A percentile compares a stretch with the other conserved stretches of the same genome.
Conservation (phyloP, 2,797 vertebrate genomes). For the Glossophaga mutica region DNA sequence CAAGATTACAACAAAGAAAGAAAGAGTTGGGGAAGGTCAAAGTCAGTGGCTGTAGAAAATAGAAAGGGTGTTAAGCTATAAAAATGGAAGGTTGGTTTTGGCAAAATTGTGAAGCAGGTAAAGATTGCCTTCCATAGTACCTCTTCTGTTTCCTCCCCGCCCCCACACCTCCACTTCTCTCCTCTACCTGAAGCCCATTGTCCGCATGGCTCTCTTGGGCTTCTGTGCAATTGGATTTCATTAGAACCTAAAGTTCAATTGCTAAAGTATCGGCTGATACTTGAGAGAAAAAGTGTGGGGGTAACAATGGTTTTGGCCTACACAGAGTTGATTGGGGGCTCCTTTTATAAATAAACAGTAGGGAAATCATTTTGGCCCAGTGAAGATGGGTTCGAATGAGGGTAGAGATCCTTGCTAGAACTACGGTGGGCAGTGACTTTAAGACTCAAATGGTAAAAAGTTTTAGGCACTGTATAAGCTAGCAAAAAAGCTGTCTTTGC, state of each 20-base stretch:
- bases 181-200: background rate
- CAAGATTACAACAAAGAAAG: conserved; percentile 32
- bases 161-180: background rate
- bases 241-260: background rate
- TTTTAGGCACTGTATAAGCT: background rate
- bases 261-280: background rate
- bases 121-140: background rate
- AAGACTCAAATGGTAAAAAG: background rate
- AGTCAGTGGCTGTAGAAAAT: background rate
- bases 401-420: background rate
- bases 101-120: background rate
- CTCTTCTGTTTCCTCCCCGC: background rate
- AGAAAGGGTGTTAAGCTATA: conserved; percentile 2
- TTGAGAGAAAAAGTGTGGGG: background rate
- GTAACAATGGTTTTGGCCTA: background rate
- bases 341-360: background rate
- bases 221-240: background rate
- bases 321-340: background rate
- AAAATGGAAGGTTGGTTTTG: background rate
- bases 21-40: conserved; percentile 29
- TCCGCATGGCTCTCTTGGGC: background rate
- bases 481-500: background rate
- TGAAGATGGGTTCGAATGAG: background rate
- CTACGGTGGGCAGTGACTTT: background rate
- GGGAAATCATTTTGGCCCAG: background rate